Base-by-base conservation (phyloP, 2,888 invertebrate species). In the Meghimatium bilineatum region DNA sequence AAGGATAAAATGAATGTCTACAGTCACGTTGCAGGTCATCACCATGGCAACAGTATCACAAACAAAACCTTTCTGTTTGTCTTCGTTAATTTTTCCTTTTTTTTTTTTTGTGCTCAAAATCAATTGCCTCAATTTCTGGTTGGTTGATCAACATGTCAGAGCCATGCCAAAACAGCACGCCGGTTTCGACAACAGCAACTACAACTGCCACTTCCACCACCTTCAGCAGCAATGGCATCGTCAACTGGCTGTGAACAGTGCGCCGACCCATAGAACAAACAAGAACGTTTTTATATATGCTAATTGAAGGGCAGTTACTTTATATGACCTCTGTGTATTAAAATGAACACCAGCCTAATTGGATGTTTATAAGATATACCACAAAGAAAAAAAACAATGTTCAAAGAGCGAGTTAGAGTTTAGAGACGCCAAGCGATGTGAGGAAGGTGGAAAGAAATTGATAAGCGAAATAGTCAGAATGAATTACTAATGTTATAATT, bases 91-190 rank as follows among this genome's bases (percentile, higher is more conserved):
- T n/a, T n/a, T 52, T 74, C 17, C 34, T 71, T 52, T 52, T 52
- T 74, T 6, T 74, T 74, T 74, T 20, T 52, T 56, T 56, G 2
- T 14, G 20, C 44, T 72, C 49, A 44, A 44, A 23, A 63, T 36
- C 60, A 78, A 78, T 78, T 78, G 44, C 78, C 78, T 78, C 78
- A 78, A 78, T 78, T 78, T 78, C 78, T 66, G 66, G 14, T 29
- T 63, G 78, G 66, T 78, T 67, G 66, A 67, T 78, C 78, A 78
- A 78, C 78, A 78, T 78, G 78, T 67, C 78, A 78, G 5, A 23
- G 66, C 38, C 63, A n/a, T 78, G 78, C 78, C 78, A 78, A 78
- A 78, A 78, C 78, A 78, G 52, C 69, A n/a, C 32, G 36, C 23
- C 71, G 69, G 32, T 71, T 71, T 52, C 49, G 5, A 34, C 79